These are phyloP conservation scores for Macrotus californicus DNA, from an alignment of 2,113 vertebrate genomes.

Conservation along the genomic window DNA sequence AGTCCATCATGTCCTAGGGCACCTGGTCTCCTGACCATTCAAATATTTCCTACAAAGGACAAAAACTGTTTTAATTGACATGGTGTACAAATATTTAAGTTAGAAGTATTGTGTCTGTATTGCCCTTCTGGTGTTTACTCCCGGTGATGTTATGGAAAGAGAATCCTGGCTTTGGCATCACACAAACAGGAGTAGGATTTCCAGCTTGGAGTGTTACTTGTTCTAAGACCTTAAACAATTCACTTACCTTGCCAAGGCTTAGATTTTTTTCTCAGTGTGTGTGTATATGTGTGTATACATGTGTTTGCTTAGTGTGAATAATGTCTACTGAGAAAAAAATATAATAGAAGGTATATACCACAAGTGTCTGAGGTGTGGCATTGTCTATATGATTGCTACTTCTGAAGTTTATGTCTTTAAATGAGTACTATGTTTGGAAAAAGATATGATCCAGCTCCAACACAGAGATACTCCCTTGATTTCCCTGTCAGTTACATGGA, in stretches of 20 bases:
- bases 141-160: fast-evolving
- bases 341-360: background rate
- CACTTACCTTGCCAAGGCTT: background rate
- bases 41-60: background rate
- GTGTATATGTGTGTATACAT: background rate
- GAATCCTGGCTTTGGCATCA: no score
- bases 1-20: fast-evolving
- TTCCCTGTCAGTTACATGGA: background rate
- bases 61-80: background rate
- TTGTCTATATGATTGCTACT: background rate
- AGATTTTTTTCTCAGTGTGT: background rate
- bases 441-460: no score
- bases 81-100: background rate
- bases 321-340: background rate
- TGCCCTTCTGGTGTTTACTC: background rate
- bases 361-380: background rate
- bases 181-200: background rate
- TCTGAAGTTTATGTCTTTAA: background rate
- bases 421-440: background rate
- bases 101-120: no score
- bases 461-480: no score
- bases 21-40: background rate
- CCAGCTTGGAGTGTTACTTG: background rate
- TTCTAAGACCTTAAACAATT: background rate
- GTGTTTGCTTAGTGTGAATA: background rate